Evolutionary conservation across 2,113 vertebrate species (phyloP).

Genomic region (Dendropsophus ebraccatus): DNA sequence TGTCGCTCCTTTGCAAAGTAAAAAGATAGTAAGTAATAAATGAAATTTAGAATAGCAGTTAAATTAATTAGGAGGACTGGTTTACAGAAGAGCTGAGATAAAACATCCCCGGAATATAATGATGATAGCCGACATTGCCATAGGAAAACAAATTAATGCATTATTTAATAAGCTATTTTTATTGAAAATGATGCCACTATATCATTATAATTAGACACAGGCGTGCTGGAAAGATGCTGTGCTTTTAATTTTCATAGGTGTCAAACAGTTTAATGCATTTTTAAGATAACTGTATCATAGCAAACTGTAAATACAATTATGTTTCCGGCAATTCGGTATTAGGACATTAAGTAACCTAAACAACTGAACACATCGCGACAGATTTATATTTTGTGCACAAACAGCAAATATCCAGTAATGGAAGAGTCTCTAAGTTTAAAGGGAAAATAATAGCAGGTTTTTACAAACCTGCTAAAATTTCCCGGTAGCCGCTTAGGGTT

Average conservation of each 20-base stretch:
- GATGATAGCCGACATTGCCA: constrained; percentile 35
- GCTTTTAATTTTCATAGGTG: constrained; percentile 52
- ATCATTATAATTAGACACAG: constrained; percentile 59
- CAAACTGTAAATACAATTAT: constrained; percentile 41
- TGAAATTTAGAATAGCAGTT: constrained; percentile 27
- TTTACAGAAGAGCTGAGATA: constrained; percentile 37
- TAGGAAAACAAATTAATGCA: constrained; percentile 57
- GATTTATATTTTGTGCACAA: constrained; percentile 5
- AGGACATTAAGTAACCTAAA: constrained; percentile 17
- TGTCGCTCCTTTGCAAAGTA: constrained; percentile 16
- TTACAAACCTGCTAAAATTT: too few species aligned
- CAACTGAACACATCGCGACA: background rate
- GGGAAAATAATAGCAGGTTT: too few species aligned
- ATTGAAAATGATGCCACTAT: constrained; percentile 54
- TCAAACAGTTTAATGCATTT: constrained; percentile 53
- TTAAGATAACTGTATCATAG: constrained; percentile 50
- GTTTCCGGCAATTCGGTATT: constrained; percentile 19
- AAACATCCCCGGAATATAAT: constrained; percentile 47
- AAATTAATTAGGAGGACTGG: constrained; percentile 54
- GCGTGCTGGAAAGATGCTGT: constrained; percentile 42
- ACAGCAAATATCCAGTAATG: background rate
- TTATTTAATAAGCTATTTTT: constrained; percentile 58
- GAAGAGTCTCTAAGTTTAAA: background rate
- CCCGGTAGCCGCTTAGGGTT: too few species aligned
- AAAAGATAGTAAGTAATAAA: constrained; percentile 40